These are phyloP conservation scores for Piezodorus guildinii DNA, from an alignment of 1,140 invertebrate genomes.

Conservation along the genomic window DNA sequence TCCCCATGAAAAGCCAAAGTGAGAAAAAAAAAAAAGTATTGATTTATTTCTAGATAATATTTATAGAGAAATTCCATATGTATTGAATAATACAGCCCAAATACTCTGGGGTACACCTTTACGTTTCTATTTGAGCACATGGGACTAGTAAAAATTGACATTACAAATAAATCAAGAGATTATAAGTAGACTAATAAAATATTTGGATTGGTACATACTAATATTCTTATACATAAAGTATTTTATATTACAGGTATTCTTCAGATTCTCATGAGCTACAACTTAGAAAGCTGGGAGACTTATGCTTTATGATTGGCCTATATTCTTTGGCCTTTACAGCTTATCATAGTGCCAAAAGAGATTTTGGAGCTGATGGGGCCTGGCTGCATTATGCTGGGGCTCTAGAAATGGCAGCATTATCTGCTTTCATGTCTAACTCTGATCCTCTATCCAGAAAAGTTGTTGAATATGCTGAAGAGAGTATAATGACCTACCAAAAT, in stretches of 20 bases:
- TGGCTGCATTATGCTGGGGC: slow-evolving; percentile 95
- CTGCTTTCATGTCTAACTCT: slow-evolving; percentile 74
- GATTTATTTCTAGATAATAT: too few relatives aligned
- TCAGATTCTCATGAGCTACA: slow-evolving; percentile 86
- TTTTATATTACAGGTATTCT: slow-evolving; percentile 52
- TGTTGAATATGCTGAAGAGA: slow-evolving; percentile 85
- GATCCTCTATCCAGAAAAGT: slow-evolving; percentile 56
- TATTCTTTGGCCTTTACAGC: slow-evolving; percentile 85
- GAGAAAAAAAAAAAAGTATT: too few relatives aligned
- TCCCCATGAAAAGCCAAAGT: too few relatives aligned
- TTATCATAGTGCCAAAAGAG: slow-evolving; percentile 90
- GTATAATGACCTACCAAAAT: slow-evolving; percentile 78
- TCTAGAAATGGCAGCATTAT: slow-evolving; percentile 86
- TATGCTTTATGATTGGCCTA: slow-evolving; percentile 93
- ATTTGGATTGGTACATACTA: too few relatives aligned
- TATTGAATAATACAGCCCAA: too few relatives aligned
- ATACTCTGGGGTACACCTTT: too few relatives aligned
- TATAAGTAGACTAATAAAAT: too few relatives aligned
- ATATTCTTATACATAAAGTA: too few relatives aligned
- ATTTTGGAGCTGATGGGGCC: slow-evolving; percentile 91
- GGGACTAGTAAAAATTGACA: too few relatives aligned
- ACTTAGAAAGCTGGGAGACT: slow-evolving; percentile 78
- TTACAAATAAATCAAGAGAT: too few relatives aligned
- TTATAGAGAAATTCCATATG: too few relatives aligned
- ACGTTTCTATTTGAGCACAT: too few relatives aligned